phyloP scores from a whole-genome alignment of 1,140 invertebrate species.

The Spodoptera frugiperda region DNA sequence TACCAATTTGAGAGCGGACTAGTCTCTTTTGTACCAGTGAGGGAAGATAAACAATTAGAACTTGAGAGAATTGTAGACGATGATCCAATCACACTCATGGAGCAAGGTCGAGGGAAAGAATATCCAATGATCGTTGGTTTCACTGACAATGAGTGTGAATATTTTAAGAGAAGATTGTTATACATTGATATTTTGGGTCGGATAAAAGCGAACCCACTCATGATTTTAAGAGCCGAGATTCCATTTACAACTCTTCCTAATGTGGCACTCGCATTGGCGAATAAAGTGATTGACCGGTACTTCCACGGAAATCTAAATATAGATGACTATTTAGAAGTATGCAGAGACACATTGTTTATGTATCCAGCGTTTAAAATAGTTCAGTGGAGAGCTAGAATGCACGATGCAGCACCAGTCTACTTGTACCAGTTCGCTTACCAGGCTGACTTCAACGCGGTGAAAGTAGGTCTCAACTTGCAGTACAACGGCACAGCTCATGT shows the following conservation, averaged over 20 bases:
- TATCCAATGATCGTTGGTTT: slow-evolving; percentile 56
- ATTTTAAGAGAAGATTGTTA: slow-evolving; percentile 42
- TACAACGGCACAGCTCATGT: slow-evolving; percentile 49
- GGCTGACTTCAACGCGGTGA: slow-evolving; percentile 42
- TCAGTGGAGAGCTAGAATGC: slow-evolving; percentile 28
- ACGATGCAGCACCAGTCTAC: slow-evolving; percentile 41
- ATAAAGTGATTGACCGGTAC: slow-evolving; percentile 43
- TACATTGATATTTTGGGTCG: slow-evolving; percentile 40
- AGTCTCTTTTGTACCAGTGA: slow-evolving; percentile 49
- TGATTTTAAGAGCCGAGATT: slow-evolving; percentile 35
- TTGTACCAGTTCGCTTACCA: slow-evolving; percentile 56
- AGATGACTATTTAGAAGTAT: slow-evolving; percentile 47
- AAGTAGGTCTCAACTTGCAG: slow-evolving; percentile 11
- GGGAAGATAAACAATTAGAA: slow-evolving; percentile 45
- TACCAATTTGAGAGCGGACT: slow-evolving; percentile 45
- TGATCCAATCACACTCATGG: slow-evolving; percentile 49
- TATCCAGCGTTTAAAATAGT: slow-evolving; percentile 56
- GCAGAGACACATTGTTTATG: slow-evolving; percentile 47
- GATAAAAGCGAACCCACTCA: slow-evolving; percentile 15
- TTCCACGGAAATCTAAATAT: slow-evolving; percentile 45
- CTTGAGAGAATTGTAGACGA: slow-evolving; percentile 51
- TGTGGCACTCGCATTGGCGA: slow-evolving; percentile 2
- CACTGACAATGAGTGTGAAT: slow-evolving; percentile 52
- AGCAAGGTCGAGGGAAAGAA: slow-evolving; percentile 50
- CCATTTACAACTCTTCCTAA: slow-evolving; percentile 33